Evolutionary conservation across 2,797 vertebrate genomes (phyloP).

Genomic region (Ispidina picta): DNA sequence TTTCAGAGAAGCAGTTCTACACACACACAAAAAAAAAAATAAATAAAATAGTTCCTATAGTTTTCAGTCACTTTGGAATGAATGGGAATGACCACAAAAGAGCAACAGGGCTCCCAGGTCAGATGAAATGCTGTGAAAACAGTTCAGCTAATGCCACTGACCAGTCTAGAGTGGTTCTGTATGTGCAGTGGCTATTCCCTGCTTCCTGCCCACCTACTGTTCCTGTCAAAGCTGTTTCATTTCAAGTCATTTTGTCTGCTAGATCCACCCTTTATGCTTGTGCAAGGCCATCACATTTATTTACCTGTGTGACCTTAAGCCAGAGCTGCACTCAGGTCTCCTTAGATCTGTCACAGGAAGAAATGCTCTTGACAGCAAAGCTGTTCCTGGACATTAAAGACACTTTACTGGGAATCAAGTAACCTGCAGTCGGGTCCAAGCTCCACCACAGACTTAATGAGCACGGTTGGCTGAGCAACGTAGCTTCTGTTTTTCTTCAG

Average conservation of each 20-base stretch:
- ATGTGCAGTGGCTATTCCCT: neutral
- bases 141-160: neutral
- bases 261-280: neutral
- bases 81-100: neutral
- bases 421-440: neutral
- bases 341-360: neutral
- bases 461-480: neutral
- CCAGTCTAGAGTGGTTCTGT: neutral
- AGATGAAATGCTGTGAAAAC: neutral
- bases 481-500: slow-evolving; percentile 6
- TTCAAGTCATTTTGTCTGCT: neutral
- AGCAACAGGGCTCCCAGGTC: neutral
- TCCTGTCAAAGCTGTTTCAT: neutral
- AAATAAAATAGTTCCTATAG: neutral
- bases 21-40: neutral
- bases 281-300: neutral
- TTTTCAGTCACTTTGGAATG: neutral
- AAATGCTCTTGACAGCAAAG: fast-evolving
- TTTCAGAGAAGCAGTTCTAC: neutral
- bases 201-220: neutral
- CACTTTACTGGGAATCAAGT: neutral
- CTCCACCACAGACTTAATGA: neutral
- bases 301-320: neutral
- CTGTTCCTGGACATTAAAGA: neutral
- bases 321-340: neutral